Base-by-base conservation (phyloP, 2,113 vertebrate species). In the Lepus europaeus region DNA sequence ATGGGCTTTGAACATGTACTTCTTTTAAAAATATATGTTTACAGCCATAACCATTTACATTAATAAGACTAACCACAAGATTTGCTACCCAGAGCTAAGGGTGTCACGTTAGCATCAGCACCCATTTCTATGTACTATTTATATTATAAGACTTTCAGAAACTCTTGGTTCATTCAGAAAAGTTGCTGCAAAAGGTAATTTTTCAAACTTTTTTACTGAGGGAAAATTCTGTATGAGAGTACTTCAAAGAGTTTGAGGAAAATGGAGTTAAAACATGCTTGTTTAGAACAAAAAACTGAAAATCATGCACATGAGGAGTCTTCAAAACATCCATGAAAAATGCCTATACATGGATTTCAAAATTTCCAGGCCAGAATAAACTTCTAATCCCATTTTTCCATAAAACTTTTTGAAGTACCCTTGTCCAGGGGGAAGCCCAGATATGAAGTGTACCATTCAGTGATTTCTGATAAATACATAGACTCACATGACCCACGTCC, bases 141-240 rank as follows among this genome's bases (percentile, higher is more conserved):
- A 23, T 25, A 82, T 36, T 25, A 0, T 61, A 45, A 92, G 51
- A 66, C 27, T 45, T 53, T 87, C 27, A 73, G 59, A 83, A 94
- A 91, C 31, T 76, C 33, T 14, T 17, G 45, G n/a, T 39, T 81
- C 51, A 31, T 23, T 92, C 64, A 12, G n/a, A 68, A 1, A 45
- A 17, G 6, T 49, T 45, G 66, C 93, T 76, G 11, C 56, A 81
- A 66, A 69, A 51, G 61, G 39, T 36, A 53, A 68, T 63, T 79
- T 90, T 81, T 91, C 31, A 29, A 87, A 74, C 5, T n/a, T 85
- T 63, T 92, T 96, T 25, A 68, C 14, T 59, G 39, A 90, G 31
- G 5, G 39, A 76, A 56, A 87, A 90, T 68, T 74, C n/a, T 22
- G 56, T 59, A 59, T 14, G 56, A 59, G 12, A 59, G 56, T 14